These are phyloP conservation scores for Microplitis mediator DNA, from an alignment of 1,140 invertebrate species.

Conservation along the genomic window DNA sequence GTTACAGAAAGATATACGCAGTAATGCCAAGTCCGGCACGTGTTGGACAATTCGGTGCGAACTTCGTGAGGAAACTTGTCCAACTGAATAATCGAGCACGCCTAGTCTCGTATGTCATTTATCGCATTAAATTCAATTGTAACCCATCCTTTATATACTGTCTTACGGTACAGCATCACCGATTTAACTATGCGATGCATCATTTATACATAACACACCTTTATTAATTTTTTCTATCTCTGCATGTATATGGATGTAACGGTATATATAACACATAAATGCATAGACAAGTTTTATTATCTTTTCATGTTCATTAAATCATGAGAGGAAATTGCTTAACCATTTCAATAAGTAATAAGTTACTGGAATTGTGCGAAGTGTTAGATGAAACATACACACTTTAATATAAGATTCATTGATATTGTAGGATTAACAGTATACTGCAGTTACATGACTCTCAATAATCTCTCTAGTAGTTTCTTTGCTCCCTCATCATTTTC, in stretches of 20 bases:
- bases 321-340: conserved; percentile 32
- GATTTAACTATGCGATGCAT: conserved; percentile 14
- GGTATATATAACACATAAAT: conserved; percentile 37
- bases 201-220: conserved; percentile 10
- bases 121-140: conserved; percentile 35
- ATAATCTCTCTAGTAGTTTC: too few species aligned
- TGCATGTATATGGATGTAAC: not conserved
- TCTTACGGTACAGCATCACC: conserved; percentile 20
- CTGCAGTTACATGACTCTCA: too few species aligned
- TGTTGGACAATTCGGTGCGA: conserved; percentile 10
- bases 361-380: too few species aligned
- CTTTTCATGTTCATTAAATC: conserved; percentile 48
- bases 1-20: not conserved
- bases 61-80: conserved; percentile 25
- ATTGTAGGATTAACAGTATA: too few species aligned
- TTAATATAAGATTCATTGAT: too few species aligned
- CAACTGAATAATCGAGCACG: conserved; percentile 40
- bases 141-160: conserved; percentile 30
- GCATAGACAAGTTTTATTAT: conserved; percentile 44
- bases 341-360: too few species aligned
- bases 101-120: conserved; percentile 30
- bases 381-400: too few species aligned
- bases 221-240: conserved; percentile 10
- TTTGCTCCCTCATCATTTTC: too few species aligned
- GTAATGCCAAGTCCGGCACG: conserved; percentile 12